Evolutionary conservation across 2,113 vertebrate species (phyloP), one percentile per base, ranked within the genome.

Genomic region (Edolisoma coerulescens): DNA sequence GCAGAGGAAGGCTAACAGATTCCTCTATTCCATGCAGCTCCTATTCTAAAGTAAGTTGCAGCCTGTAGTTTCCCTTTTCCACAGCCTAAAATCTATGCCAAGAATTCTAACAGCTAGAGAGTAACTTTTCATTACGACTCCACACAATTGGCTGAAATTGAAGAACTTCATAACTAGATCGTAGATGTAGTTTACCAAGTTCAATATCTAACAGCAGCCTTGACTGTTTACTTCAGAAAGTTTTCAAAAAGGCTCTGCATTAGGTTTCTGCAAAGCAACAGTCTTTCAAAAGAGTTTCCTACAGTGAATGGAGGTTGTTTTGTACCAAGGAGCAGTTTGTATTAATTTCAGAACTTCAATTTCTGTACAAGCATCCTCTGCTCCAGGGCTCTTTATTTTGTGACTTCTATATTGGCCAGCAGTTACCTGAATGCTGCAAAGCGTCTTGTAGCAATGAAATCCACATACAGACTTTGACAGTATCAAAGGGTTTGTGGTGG

Each of bases 161-260:
- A 89, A 77, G 73, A 86, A 45, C 42, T 54, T 65, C 3, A 1
- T 70, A 74, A n/a, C 11, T 41, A 47, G 32, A 12, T 23, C 41
- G 13, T 22, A 67, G 39, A 45, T 92, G 10, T 56, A 61, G 20
- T 79, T 92, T 73, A 50, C 57, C 23, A 27, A 61, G 37, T 53
- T 26, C 0, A 0, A 24, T 54, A 74, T 9, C 23, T 4, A 49
- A 11, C 24, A 64, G 42, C 28, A 50, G 24, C 19, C 39, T 49
- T 63, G 23, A 28, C 9, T 21, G 2, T 32, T 42, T 74, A 39
- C 50, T 86, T 77, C 41, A 84, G 39, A 68, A 90, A 80, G 44
- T 63, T 79, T 88, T 80, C 35, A n/a, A 47, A 52, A 80, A 42
- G 79, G 6, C 33, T 61, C 49, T 78, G 11, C 16, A 19, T 65